These are phyloP conservation scores for Gymnothorax javanicus DNA, from an alignment of 2,797 vertebrate species.

Conservation along the genomic window DNA sequence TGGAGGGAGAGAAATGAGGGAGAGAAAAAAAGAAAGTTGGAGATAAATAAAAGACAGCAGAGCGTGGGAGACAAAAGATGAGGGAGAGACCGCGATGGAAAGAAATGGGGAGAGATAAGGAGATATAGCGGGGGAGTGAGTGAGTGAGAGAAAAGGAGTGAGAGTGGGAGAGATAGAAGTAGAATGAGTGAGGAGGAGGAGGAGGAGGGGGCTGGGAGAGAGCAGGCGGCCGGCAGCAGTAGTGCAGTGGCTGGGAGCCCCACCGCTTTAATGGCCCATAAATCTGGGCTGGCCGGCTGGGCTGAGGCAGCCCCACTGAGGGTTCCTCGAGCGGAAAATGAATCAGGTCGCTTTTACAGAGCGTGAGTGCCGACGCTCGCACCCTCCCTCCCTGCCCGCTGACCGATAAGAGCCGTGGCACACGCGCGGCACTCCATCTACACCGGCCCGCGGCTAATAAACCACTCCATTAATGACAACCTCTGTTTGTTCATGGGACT, in stretches of 20 bases:
- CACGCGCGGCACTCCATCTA: conserved; percentile 77
- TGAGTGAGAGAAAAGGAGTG: conserved; percentile 50
- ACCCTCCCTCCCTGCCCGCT: conserved; percentile 72
- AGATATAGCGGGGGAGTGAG: conserved; percentile 56
- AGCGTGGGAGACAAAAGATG: background rate
- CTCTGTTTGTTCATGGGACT: conserved; percentile 80
- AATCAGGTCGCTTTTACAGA: conserved; percentile 90
- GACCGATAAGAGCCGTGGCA: conserved; percentile 84
- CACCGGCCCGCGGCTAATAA: conserved; percentile 82
- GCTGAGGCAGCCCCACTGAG: conserved; percentile 82
- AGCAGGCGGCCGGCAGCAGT: background rate
- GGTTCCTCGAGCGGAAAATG: conserved; percentile 96
- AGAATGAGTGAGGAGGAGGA: background rate
- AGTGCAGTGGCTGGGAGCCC: conserved; percentile 73
- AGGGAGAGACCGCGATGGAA: background rate
- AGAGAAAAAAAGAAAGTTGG: background rate
- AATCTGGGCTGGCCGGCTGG: conserved; percentile 89
- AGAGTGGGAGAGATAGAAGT: background rate
- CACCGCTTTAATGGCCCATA: conserved; percentile 96
- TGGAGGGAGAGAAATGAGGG: background rate
- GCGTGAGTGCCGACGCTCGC: conserved; percentile 69
- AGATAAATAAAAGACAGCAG: background rate
- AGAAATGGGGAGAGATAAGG: conserved; percentile 53
- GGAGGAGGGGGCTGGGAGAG: background rate
- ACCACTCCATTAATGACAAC: conserved; percentile 87